Base-by-base conservation (phyloP, 2,113 vertebrate species). In the Plectropomus leopardus region DNA sequence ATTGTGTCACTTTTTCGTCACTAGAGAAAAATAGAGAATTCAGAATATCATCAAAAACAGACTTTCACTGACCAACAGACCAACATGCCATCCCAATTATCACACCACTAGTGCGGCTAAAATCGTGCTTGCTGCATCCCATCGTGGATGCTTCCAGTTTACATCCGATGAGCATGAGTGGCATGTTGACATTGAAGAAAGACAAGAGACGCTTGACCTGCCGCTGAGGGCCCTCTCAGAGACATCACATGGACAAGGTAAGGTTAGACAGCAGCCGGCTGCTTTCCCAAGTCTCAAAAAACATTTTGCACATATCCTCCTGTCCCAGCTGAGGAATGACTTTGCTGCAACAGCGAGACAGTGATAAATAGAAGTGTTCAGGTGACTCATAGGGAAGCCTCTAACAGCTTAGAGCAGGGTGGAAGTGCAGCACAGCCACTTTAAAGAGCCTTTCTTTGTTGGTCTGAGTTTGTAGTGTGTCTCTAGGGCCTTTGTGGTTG, bases 311-410 rank as follows among this genome's bases (percentile, higher is more conserved):
- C 61, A 71, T 55, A 75, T 68, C 60, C 66, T 66, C 45, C 66
- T 76, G 72, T 77, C 74, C 73, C 63, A 26, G 72, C 77, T 88
- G 84, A 92, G 83, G 76, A 88, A 93, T 72, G 77, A 44, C 71
- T 84, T 26, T 44, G 86, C 86, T 65, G 80, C 83, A 59, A n/a
- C 10, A 70, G 70, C 0, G 13, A 70, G 87, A 84, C 86, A 85
- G 86, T 89, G 88, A 90, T 80, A 76, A 89, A 89, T 90, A 81
- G 84, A 81, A 78, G 90, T 70, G 76, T 83, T 92, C 80, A 90
- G 86, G 86, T 84, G 86, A 82, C 72, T 90, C 87, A 84, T 48
- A 80, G 85, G 63, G 68, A 90, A 82, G 75, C 64, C 67, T 76
- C 68, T 74, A 83, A 86, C 85, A 83, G 83, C 66, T 88, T 47